phyloP scores from a whole-genome alignment of 2,888 invertebrate genomes.

The Xestia c-nigrum region DNA sequence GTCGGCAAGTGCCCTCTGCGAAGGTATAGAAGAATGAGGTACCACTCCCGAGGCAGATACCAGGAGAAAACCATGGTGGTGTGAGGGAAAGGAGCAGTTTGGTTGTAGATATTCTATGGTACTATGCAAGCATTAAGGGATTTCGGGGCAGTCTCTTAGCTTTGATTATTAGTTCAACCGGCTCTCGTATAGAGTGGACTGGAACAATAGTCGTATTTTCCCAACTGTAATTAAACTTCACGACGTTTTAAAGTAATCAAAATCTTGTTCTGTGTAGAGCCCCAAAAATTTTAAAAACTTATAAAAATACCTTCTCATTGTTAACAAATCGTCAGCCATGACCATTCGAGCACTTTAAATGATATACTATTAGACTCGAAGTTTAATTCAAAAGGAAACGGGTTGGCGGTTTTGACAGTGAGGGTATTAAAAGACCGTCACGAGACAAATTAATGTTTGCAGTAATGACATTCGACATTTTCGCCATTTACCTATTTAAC shows the following conservation, averaged over 20 bases:
- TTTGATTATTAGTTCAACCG: background rate
- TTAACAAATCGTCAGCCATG: background rate
- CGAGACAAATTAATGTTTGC: background rate
- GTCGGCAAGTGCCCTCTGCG: conserved; percentile 88
- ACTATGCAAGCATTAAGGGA: conserved; percentile 36
- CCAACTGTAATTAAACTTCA: background rate
- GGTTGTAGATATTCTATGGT: conserved; percentile 46
- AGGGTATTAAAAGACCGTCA: conserved; percentile 1
- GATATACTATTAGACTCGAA: background rate
- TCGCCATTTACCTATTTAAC: background rate
- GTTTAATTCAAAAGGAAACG: background rate
- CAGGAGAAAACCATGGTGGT: conserved; percentile 73
- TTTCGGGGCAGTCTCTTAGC: conserved; percentile 15
- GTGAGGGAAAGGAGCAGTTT: conserved; percentile 33
- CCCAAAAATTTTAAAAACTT: background rate
- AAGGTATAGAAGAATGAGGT: conserved; percentile 75
- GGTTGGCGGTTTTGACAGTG: background rate
- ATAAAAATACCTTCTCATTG: background rate
- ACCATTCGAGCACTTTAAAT: background rate
- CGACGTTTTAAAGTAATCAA: background rate
- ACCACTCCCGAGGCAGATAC: conserved; percentile 71
- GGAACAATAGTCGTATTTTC: background rate
- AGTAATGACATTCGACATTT: conserved; percentile 7
- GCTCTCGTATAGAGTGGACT: conserved; percentile 1
- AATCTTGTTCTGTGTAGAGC: background rate